Percentiles rank a stretch among this genome's conserved stretches.
Conservation (phyloP, 2,888 invertebrate species). For the Timandra comae region DNA sequence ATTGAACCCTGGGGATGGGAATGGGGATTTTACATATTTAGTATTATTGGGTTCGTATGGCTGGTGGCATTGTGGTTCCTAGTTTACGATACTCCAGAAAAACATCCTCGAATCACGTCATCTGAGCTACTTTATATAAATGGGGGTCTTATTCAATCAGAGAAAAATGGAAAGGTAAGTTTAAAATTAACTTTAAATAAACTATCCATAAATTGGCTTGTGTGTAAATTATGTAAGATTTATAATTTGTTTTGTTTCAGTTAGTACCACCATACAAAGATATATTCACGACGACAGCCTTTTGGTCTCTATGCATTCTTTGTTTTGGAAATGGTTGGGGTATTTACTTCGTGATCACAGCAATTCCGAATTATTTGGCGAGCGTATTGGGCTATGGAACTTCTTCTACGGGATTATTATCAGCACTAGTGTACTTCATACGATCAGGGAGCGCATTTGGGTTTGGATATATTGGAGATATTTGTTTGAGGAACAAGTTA, state of each 20-base stretch:
- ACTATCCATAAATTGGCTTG: too few relatives aligned
- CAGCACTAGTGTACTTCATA: slow-evolving; percentile 21
- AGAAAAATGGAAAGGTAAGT: slow-evolving; percentile 4
- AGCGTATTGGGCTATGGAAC: slow-evolving; percentile 76
- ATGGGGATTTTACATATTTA: slow-evolving; percentile 75
- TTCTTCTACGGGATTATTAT: slow-evolving; percentile 22
- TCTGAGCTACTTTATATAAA: slow-evolving; percentile 11
- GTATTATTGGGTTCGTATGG: slow-evolving; percentile 49
- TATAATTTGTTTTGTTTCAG: too few relatives aligned
- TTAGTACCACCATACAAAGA: slow-evolving; percentile 70
- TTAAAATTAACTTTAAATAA: too few relatives aligned
- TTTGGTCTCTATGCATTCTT: slow-evolving; percentile 72
- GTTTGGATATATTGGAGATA: slow-evolving; percentile 22
- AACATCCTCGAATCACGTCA: slow-evolving; percentile 66
- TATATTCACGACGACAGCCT: slow-evolving; percentile 75
- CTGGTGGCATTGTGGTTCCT: slow-evolving; percentile 7
- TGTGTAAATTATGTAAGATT: too few relatives aligned
- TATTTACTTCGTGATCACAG: slow-evolving; percentile 71
- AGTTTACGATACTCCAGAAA: slow-evolving; percentile 61
- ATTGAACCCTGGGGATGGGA: slow-evolving; percentile 74
- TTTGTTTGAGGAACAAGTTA: slow-evolving; percentile 29
- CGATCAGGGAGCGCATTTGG: slow-evolving; percentile 15
- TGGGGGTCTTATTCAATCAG: slow-evolving; percentile 1
- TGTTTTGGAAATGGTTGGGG: slow-evolving; percentile 82
- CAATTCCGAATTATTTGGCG: slow-evolving; percentile 77